Evolutionary conservation across 2,888 invertebrate species (phyloP).

Genomic region (Plutella xylostella): DNA sequence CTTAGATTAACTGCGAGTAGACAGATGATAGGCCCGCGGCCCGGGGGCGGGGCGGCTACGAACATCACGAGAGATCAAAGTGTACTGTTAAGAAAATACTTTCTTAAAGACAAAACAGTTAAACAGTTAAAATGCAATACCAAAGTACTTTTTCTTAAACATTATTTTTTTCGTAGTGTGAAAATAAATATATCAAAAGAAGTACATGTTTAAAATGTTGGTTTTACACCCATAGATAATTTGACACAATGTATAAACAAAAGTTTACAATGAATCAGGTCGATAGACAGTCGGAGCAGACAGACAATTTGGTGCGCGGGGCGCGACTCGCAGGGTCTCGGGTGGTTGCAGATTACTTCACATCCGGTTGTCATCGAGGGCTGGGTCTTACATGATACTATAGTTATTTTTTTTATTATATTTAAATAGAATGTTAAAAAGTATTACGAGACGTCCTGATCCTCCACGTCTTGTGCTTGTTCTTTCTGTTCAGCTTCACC

Average conservation of each 20-base stretch:
- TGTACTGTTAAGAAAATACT: constrained; percentile 43
- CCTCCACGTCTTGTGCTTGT: constrained; percentile 92
- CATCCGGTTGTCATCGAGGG: constrained; percentile 53
- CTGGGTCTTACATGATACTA: constrained; percentile 64
- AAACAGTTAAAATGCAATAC: constrained; percentile 60
- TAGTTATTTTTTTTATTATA: constrained; percentile 64
- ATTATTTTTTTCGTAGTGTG: constrained; percentile 38
- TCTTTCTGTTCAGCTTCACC: constrained; percentile 93
- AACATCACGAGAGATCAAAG: constrained; percentile 33
- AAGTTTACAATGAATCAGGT: constrained; percentile 17
- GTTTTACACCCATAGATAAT: constrained; percentile 46
- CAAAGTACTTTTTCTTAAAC: constrained; percentile 60
- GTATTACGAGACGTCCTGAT: constrained; percentile 95
- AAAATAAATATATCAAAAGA: constrained; percentile 63
- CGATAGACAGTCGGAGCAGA: constrained; percentile 4
- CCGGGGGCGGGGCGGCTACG: constrained; percentile 16
- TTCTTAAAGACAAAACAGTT: constrained; percentile 39
- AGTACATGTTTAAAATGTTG: constrained; percentile 41
- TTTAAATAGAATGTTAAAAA: constrained; percentile 50
- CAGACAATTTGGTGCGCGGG: constrained; percentile 1
- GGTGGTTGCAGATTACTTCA: constrained; percentile 19
- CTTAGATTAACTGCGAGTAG: constrained; percentile 1
- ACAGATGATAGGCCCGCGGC: constrained; percentile 11
- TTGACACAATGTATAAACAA: constrained; percentile 49
- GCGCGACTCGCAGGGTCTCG: not conserved